These are phyloP conservation scores for Drosophila lutescens DNA, from an alignment of 2,888 invertebrate genomes.

Conservation along the genomic window DNA sequence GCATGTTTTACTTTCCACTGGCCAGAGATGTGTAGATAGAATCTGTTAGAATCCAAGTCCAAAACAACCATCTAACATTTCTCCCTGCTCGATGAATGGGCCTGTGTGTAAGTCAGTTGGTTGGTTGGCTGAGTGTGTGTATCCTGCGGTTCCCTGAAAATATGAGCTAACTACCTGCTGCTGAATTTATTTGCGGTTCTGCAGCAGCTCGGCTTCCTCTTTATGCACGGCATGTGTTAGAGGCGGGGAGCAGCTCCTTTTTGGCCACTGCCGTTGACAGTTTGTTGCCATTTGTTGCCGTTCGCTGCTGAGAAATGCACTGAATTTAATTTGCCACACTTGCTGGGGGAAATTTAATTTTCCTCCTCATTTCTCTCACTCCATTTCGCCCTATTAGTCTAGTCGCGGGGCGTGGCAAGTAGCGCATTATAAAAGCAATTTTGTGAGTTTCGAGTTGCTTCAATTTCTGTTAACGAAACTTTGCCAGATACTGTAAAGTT, in stretches of 20 bases:
- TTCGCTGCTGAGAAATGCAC: slow-evolving; percentile 48
- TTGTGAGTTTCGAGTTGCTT: slow-evolving; percentile 70
- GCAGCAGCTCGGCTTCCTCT: slow-evolving; percentile 18
- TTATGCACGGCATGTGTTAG: slow-evolving; percentile 33
- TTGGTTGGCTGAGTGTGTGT: slow-evolving; percentile 2
- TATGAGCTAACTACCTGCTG: slow-evolving; percentile 56
- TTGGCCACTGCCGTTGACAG: slow-evolving; percentile 54
- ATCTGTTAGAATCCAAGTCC: slow-evolving; percentile 5
- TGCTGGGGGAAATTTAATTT: slow-evolving; percentile 40
- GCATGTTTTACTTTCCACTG: slow-evolving; percentile 19
- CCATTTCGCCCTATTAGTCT: slow-evolving; percentile 55
- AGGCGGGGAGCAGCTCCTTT: slow-evolving; percentile 10
- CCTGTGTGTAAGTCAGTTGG: slow-evolving; percentile 3
- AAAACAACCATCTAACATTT: slow-evolving; percentile 27
- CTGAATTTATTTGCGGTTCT: slow-evolving; percentile 72
- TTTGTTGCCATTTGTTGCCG: slow-evolving; percentile 47
- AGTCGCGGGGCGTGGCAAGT: slow-evolving; percentile 40
- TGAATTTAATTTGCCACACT: slow-evolving; percentile 61
- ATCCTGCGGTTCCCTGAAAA: slow-evolving; percentile 45
- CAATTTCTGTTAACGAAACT: slow-evolving; percentile 60
- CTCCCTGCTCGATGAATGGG: slow-evolving; percentile 14
- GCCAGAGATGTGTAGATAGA: slow-evolving; percentile 27
- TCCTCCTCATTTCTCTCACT: slow-evolving; percentile 11
- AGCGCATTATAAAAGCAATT: slow-evolving; percentile 74
- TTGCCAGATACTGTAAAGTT: slow-evolving; percentile 58